phyloP scores from a whole-genome alignment of 1,140 invertebrate species.

The Argopecten irradians region DNA sequence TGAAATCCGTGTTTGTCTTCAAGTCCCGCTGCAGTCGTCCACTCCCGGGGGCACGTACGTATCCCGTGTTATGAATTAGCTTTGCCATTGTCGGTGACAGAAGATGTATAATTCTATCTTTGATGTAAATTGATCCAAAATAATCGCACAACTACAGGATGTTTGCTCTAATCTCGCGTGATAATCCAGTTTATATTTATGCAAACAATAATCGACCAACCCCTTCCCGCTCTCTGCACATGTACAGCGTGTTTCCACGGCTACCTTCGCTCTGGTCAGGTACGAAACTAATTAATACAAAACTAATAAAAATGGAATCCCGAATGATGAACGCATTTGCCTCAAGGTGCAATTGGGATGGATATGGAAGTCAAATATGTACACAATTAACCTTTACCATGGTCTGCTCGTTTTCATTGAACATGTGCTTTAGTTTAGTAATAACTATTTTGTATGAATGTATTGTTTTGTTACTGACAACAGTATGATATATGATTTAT shows the following conservation, averaged over 20 bases:
- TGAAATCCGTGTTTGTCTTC: neutral
- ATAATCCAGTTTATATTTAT: constrained; percentile 23
- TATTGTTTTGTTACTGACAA: neutral
- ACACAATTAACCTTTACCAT: neutral
- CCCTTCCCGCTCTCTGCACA: neutral
- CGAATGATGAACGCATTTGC: neutral
- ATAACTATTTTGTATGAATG: neutral
- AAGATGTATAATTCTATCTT: constrained; percentile 4
- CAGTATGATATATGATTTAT: neutral
- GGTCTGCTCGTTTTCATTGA: neutral
- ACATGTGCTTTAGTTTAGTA: neutral
- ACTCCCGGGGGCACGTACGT: neutral
- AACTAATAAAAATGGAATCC: neutral
- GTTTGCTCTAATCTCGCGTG: neutral
- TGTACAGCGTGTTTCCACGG: neutral
- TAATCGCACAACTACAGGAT: constrained; percentile 3
- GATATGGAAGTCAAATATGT: neutral
- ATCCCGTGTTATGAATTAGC: neutral
- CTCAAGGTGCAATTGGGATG: neutral
- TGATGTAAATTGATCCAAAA: constrained; percentile 2
- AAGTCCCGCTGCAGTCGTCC: neutral
- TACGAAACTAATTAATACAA: constrained; percentile 23
- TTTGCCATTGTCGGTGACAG: neutral
- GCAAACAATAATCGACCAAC: constrained; percentile 16
- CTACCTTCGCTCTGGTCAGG: neutral